These are phyloP conservation scores for Odontamblyopus lacepedii DNA, from an alignment of 2,797 vertebrate genomes.

Conservation along the genomic window DNA sequence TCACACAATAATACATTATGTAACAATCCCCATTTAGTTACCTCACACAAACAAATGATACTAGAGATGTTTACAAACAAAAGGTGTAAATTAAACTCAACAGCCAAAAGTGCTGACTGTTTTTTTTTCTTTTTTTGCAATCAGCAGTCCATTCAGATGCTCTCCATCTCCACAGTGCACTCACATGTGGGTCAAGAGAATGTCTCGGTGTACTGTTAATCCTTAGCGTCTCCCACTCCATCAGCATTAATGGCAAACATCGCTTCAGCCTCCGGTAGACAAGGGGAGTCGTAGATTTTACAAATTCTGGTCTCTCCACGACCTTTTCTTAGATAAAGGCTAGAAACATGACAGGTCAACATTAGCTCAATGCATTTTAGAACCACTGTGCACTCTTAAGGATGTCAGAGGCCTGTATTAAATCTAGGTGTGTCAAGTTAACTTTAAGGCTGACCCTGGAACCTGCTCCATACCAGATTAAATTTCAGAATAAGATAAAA, in stretches of 20 bases:
- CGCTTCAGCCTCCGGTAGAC: conserved; percentile 93
- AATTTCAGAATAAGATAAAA: too few relatives aligned
- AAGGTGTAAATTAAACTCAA: not conserved
- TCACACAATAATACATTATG: not conserved
- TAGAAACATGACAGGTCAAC: conserved; percentile 44
- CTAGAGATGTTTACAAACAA: not conserved
- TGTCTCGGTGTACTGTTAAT: conserved; percentile 70
- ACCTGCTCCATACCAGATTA: not conserved
- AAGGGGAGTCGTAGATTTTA: conserved; percentile 97
- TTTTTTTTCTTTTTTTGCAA: not conserved
- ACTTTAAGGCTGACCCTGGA: not conserved
- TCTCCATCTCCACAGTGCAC: not conserved
- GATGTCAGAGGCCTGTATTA: not conserved
- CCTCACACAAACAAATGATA: not conserved
- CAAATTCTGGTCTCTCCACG: conserved; percentile 95
- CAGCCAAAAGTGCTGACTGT: not conserved
- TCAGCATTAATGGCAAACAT: conserved; percentile 98
- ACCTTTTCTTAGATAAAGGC: conserved; percentile 92
- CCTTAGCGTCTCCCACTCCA: conserved; percentile 94
- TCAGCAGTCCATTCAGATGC: not conserved
- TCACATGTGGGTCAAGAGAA: not conserved
- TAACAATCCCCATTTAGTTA: not conserved
- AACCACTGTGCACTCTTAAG: not conserved
- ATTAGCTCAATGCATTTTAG: not conserved
- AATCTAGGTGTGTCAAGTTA: not conserved